Evolutionary conservation across 2,888 invertebrate genomes (phyloP).

Genomic region (Calliphora vomitoria): DNA sequence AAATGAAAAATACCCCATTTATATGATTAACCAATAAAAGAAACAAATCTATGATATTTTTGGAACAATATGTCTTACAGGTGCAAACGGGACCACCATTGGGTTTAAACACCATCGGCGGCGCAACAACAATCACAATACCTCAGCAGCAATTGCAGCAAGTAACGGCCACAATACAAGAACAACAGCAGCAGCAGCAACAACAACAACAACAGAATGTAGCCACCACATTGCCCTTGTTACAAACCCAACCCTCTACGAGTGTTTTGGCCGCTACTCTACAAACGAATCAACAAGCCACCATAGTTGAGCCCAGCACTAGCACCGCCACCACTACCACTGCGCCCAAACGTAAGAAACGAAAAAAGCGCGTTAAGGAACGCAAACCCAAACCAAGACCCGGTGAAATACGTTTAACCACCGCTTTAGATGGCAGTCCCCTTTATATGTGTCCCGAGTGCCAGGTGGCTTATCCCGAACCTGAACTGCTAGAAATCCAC

Average conservation of each 20-base stretch:
- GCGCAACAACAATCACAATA: slow-evolving; percentile 82
- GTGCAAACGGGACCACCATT: slow-evolving; percentile 83
- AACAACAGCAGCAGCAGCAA: slow-evolving; percentile 76
- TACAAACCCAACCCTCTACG: slow-evolving; percentile 87
- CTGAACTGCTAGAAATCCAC: slow-evolving; percentile 92
- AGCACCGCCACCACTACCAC: slow-evolving; percentile 80
- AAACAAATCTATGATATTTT: slow-evolving; percentile 60
- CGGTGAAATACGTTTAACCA: slow-evolving; percentile 92
- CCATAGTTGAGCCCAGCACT: slow-evolving; percentile 62
- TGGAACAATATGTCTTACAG: slow-evolving; percentile 79
- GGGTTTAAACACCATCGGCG: slow-evolving; percentile 81
- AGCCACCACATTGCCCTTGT: slow-evolving; percentile 74
- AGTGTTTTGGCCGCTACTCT: slow-evolving; percentile 51
- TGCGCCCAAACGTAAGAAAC: slow-evolving; percentile 90
- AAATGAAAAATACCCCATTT: too few relatives aligned
- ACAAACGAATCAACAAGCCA: slow-evolving; percentile 85
- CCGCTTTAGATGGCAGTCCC: slow-evolving; percentile 92
- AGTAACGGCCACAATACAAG: slow-evolving; percentile 77
- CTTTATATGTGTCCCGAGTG: slow-evolving; percentile 94
- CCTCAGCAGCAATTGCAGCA: slow-evolving; percentile 83
- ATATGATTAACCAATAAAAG: neutral
- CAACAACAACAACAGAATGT: slow-evolving; percentile 72
- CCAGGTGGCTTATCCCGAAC: slow-evolving; percentile 95
- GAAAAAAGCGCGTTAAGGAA: slow-evolving; percentile 89
- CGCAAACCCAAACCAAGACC: slow-evolving; percentile 92